Evolutionary conservation across 2,113 vertebrate species (phyloP).

Genomic region (Apaloderma vittatum): DNA sequence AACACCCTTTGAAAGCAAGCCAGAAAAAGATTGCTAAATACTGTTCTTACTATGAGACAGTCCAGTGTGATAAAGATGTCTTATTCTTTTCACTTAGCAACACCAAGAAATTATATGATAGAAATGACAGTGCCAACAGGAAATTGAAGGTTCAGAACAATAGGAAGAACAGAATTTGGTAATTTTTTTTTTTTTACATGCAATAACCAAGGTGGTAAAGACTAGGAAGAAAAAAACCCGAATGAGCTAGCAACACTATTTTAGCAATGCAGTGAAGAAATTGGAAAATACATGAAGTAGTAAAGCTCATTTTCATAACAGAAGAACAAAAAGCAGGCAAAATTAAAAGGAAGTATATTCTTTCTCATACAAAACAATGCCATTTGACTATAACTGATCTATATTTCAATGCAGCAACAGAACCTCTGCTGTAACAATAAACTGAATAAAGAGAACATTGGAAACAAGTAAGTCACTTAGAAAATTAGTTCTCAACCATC

Average conservation of each 20-base stretch:
- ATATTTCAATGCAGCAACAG: not conserved
- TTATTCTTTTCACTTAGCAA: not conserved
- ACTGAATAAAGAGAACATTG: not conserved
- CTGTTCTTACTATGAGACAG: not conserved
- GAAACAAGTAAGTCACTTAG: conserved; percentile 24
- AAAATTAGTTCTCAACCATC: conserved; percentile 36
- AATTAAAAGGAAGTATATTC: not conserved
- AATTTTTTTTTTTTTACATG: not conserved
- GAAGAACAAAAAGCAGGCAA: not conserved
- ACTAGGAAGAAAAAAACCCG: not conserved
- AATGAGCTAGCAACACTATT: not conserved
- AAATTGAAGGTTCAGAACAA: not conserved
- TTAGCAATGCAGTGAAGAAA: not conserved
- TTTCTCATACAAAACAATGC: not conserved
- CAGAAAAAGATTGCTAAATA: not conserved
- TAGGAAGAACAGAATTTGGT: not conserved
- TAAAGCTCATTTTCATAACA: not conserved
- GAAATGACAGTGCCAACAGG: not conserved
- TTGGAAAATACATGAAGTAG: not conserved
- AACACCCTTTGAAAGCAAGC: not conserved
- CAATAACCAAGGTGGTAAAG: not conserved
- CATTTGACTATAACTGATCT: not conserved
- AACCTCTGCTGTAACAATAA: not conserved
- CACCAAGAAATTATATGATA: not conserved
- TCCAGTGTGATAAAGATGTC: not conserved